phyloP scores from a whole-genome alignment of 2,888 invertebrate genomes.

The Lacanobia oleracea region DNA sequence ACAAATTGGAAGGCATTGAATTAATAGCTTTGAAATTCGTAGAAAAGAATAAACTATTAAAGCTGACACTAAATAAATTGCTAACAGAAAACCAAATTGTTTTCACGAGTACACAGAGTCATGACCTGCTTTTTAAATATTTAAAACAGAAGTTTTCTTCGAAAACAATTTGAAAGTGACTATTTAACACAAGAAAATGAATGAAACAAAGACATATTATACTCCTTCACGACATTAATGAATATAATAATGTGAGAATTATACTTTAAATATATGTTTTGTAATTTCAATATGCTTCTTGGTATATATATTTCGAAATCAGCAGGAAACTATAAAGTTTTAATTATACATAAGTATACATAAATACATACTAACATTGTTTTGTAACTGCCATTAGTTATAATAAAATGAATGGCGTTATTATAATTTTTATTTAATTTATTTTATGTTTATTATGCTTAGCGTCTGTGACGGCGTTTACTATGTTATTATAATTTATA shows the following conservation, averaged over 20 bases:
- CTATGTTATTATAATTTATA: constrained; percentile 46
- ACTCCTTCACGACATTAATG: constrained; percentile 48
- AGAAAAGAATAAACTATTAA: constrained; percentile 50
- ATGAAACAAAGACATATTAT: constrained; percentile 60
- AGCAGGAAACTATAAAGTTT: constrained; percentile 67
- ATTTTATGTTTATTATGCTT: constrained; percentile 48
- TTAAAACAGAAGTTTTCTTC: constrained; percentile 27
- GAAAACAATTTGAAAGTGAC: constrained; percentile 25
- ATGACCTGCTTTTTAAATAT: constrained; percentile 45
- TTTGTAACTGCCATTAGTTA: constrained; percentile 50
- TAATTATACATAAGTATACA: constrained; percentile 58
- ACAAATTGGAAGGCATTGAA: constrained; percentile 45
- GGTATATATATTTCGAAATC: constrained; percentile 59
- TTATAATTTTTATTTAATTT: constrained; percentile 54
- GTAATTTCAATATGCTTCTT: constrained; percentile 48
- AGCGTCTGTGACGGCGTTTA: constrained; percentile 56
- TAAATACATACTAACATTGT: constrained; percentile 64
- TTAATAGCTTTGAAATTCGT: constrained; percentile 40
- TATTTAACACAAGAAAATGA: constrained; percentile 25
- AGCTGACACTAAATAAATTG: constrained; percentile 51
- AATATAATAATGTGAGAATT: constrained; percentile 61
- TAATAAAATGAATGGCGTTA: constrained; percentile 51
- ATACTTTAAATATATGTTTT: constrained; percentile 53
- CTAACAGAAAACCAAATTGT: constrained; percentile 48
- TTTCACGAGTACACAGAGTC: constrained; percentile 38